Conservation (phyloP, 2,888 invertebrate genomes). For the Urechis unicinctus region DNA sequence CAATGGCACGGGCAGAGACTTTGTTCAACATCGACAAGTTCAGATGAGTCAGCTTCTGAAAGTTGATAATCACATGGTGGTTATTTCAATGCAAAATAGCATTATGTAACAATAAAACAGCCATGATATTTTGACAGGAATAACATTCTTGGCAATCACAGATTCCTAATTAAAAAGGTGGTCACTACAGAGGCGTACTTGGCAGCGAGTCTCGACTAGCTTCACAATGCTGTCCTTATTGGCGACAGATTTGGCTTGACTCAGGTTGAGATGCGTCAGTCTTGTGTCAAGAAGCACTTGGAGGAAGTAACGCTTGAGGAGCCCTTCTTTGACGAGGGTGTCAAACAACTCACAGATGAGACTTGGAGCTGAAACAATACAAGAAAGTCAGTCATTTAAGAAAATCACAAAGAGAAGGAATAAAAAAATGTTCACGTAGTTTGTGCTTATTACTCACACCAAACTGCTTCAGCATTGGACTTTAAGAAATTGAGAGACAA, state of each 20-base stretch:
- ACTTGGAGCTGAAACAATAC: constrained; percentile 16
- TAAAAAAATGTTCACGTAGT: too few species aligned
- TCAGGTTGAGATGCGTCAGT: constrained; percentile 21
- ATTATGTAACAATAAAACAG: too few species aligned
- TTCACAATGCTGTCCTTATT: constrained; percentile 15
- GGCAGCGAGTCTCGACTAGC: constrained; percentile 16
- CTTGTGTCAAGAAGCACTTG: constrained; percentile 22
- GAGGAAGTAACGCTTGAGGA: constrained; percentile 23
- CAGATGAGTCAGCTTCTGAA: constrained; percentile 26
- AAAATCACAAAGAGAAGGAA: not conserved
- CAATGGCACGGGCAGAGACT: constrained; percentile 18
- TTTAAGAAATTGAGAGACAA: too few species aligned
- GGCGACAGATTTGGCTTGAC: constrained; percentile 10
- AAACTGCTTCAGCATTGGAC: too few species aligned
- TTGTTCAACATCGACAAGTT: constrained; percentile 21
- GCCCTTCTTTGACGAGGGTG: constrained; percentile 14
- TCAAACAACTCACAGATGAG: constrained; percentile 22
- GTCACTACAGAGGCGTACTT: too few species aligned
- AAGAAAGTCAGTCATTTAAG: not conserved
- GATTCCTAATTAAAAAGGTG: not conserved
- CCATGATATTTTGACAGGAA: too few species aligned
- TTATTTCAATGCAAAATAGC: too few species aligned
- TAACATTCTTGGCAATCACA: too few species aligned
- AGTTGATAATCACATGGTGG: constrained; percentile 1
- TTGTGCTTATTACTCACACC: too few species aligned